Base-by-base conservation (phyloP, 2,113 vertebrate species). In the Catharus minimus region DNA sequence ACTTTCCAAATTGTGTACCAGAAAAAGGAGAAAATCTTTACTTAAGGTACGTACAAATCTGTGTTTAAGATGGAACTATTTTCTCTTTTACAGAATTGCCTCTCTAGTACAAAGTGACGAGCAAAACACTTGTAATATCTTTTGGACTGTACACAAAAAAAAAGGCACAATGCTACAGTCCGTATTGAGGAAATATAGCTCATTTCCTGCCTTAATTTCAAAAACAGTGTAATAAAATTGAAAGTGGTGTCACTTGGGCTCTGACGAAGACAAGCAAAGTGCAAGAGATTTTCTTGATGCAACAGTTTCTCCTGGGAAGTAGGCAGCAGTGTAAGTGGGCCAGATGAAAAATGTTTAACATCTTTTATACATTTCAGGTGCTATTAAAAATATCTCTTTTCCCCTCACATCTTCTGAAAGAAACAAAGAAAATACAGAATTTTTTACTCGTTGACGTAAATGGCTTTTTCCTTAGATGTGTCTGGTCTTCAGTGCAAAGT, bases 211-310 rank as follows among this genome's bases (percentile, higher is more conserved):
- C 39, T 68, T 62, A 62, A 49, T 65, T 82, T 76, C 30, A 58
- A 39, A 77, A 66, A 36, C 11, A 65, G 9, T n/a, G 8, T 43
- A 33, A 38, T 69, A 47, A 78, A 78, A 56, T 46, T 68, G 23
- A 28, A 72, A 86, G 9, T 0, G 0, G 4, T 50, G 5, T 81
- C 8, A 7, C 15, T 72, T 62, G 7, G 4, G 9, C 27, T 43
- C 30, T 61, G 13, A 38, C 33, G 10, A 43, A n/a, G 10, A 19
- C 41, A 39, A 50, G 22, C 22, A 50, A 77, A 66, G 20, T 64
- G 39, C 67, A 3, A 14, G 30, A 76, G 41, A 7, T 58, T 77
- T 80, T 73, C 79, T 53, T 67, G 9, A 44, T 82, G 27, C 8
- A 18, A 90, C 2, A 4, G 9, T 62, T 81, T 78, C 72, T 93